Base-by-base conservation (phyloP, 2,797 vertebrate genomes). In the Mormyrops attenuatus region DNA sequence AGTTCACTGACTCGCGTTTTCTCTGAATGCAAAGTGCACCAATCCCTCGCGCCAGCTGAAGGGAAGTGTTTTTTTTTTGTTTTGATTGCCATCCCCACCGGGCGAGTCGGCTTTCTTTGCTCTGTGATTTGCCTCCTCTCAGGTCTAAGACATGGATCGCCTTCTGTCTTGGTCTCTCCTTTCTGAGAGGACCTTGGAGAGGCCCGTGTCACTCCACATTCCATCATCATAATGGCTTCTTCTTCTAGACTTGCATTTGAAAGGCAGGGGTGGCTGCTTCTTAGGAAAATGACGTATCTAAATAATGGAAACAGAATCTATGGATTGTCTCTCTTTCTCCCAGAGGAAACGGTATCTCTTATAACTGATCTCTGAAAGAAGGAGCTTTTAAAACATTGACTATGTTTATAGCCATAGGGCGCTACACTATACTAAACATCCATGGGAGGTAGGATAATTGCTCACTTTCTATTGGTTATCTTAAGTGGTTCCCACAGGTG, bases 1-100 rank as follows among this genome's bases (percentile, higher is more conserved):
- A 95, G 91, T 93, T 94, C 93, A 94, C 89, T 94, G 93, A 92
- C 93, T 90, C 84, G 50, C 88, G 47, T 80, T 57, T 26, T 41
- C 66, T 88, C 77, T 50, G 73, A 55, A 82, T 88, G 63, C 89
- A 52, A 82, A 50, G 41, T 41, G 26, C 41, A 50, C 88, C 13
- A 57, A 88, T 87, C 88, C 88, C 80, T 55, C 2, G 38, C n/a
- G 49, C 20, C 52, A 22, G 88, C 90, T 87, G 77, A 90, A 87
- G 85, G 90, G 86, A 88, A 90, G 49, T 50, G 44, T 77, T 87
- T 84, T 73, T 85, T 88, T 88, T 57, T 87, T 53, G 87, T 89
- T 88, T 85, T 89, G 89, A 91, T 89, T 60, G 85, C 49, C 69
- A 53, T 49, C 41, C 88, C 89, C 63, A 44, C 55, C 13, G 88